Evolutionary conservation across 2,113 vertebrate species (phyloP).

Genomic region (Siniperca chuatsi): DNA sequence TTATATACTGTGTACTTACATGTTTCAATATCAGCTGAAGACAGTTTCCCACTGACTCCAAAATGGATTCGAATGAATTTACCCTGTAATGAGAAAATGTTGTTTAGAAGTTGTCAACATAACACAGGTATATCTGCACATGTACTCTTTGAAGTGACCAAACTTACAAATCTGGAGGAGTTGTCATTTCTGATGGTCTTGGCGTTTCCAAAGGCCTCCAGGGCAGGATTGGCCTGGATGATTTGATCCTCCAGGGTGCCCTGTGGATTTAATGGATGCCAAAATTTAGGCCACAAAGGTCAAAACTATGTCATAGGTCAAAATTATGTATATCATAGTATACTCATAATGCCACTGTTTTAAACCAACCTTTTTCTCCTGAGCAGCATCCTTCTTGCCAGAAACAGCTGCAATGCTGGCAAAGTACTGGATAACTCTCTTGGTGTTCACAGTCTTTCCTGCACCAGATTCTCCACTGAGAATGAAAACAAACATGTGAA

Average conservation of each 20-base stretch:
- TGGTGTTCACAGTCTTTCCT: conserved; percentile 92
- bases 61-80: conserved; percentile 97
- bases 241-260: conserved; percentile 93
- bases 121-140: not conserved
- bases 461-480: conserved; percentile 91
- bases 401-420: conserved; percentile 88
- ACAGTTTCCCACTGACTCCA: conserved; percentile 91
- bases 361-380: conserved; percentile 76
- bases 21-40: conserved; percentile 94
- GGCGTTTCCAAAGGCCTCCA: conserved; percentile 91
- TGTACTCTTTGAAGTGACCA: not conserved
- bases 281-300: not conserved
- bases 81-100: conserved; percentile 80
- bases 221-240: conserved; percentile 90
- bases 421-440: conserved; percentile 92
- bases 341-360: not conserved
- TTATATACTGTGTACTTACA: conserved; percentile 80
- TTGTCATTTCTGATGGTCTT: conserved; percentile 85
- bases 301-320: too few relatives aligned
- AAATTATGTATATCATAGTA: not conserved
- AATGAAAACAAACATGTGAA: conserved; percentile 22
- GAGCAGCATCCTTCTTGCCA: conserved; percentile 85
- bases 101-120: not conserved
- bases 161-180: conserved; percentile 88
- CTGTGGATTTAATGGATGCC: conserved; percentile 12